A percentile compares a stretch with the other conserved stretches of the same genome.
phyloP scores from a whole-genome alignment of 1,140 invertebrate genomes.

The Papilio machaon region DNA sequence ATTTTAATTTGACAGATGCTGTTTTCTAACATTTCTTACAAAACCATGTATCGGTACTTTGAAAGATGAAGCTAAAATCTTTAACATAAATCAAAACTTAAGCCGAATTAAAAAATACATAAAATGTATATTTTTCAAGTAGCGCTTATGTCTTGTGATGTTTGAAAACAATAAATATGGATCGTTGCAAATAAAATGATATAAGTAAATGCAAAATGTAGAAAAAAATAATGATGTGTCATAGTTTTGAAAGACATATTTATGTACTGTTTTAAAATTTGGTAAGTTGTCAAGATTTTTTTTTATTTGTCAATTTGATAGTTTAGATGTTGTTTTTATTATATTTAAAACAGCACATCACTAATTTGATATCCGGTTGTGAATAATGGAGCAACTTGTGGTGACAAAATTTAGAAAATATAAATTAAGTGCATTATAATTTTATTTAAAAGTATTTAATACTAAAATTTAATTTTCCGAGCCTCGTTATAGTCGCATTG shows the following conservation, averaged over 20 bases:
- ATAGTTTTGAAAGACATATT: background rate
- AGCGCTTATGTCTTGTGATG: conserved; percentile 48
- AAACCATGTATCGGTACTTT: background rate
- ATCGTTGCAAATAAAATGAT: conserved; percentile 32
- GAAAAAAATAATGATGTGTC: conserved; percentile 41
- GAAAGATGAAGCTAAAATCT: conserved; percentile 63
- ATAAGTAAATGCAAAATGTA: conserved; percentile 41
- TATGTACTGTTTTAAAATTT: background rate
- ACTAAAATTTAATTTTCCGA: conserved; percentile 56
- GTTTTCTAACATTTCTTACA: background rate
- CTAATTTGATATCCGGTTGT: background rate
- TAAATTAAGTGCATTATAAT: background rate
- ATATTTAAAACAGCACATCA: conserved; percentile 18
- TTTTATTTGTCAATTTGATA: too few species aligned
- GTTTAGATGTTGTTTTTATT: background rate
- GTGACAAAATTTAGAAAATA: background rate
- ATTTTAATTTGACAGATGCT: background rate
- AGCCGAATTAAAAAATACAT: conserved; percentile 64
- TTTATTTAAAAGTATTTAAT: conserved; percentile 26
- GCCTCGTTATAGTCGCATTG: conserved; percentile 55
- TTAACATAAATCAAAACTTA: conserved; percentile 63
- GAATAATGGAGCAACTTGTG: background rate
- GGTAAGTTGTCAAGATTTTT: background rate
- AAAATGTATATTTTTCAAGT: conserved; percentile 47
- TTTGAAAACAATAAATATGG: conserved; percentile 60